Percentiles rank a stretch among this genome's conserved stretches.
Conservation (phyloP, 2,797 vertebrate genomes). For the Tenualosa thibaudeaui region DNA sequence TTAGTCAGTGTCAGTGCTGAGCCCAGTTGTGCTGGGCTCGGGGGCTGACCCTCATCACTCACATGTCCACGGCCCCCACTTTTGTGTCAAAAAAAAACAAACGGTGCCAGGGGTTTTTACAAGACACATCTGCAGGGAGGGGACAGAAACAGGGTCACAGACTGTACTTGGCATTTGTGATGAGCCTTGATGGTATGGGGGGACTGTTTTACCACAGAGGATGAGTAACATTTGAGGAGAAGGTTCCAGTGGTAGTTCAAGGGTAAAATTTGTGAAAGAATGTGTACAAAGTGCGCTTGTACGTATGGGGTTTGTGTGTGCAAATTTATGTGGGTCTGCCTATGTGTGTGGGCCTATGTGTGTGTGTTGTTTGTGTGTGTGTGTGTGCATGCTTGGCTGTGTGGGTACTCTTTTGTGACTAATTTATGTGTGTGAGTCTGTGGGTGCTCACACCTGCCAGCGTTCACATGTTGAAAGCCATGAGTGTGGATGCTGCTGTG, state of each 20-base stretch:
- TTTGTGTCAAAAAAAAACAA: background rate
- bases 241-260: background rate
- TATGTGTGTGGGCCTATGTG: background rate
- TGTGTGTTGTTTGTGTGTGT: background rate
- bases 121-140: background rate
- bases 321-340: too few relatives aligned
- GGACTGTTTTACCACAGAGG: background rate
- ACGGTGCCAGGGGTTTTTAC: background rate
- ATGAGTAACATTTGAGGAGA: conserved; percentile 1
- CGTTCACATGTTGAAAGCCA: background rate
- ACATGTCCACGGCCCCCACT: background rate
- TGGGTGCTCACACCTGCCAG: background rate
- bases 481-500: background rate
- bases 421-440: background rate
- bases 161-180: background rate
- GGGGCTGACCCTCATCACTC: background rate
- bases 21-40: background rate
- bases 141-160: background rate
- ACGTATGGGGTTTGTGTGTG: background rate
- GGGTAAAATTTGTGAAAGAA: background rate
- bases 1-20: background rate
- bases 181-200: background rate
- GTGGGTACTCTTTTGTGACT: background rate
- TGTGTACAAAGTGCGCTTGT: background rate
- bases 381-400: background rate